These are phyloP conservation scores for Zophobas morio DNA, from an alignment of 1,140 invertebrate genomes.

Conservation along the genomic window DNA sequence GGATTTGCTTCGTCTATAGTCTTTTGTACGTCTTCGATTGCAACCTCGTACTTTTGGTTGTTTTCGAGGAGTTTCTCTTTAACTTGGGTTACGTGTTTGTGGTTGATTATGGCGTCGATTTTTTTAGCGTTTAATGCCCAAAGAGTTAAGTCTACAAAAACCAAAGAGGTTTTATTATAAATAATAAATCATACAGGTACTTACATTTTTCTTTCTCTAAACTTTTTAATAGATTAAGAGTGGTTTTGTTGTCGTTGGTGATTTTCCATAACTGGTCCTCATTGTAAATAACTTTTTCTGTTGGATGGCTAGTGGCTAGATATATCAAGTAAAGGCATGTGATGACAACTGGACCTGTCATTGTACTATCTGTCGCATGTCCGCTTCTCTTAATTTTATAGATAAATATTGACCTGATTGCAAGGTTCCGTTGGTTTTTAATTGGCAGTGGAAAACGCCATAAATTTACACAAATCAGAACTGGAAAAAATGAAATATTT, in stretches of 20 bases:
- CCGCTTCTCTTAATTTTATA: conserved; percentile 33
- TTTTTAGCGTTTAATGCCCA: conserved; percentile 78
- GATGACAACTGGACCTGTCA: conserved; percentile 17
- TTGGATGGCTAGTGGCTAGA: background rate
- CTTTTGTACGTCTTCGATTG: conserved; percentile 82
- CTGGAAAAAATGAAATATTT: no score
- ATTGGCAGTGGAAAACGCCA: background rate
- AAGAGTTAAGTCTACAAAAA: conserved; percentile 74
- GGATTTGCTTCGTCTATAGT: conserved; percentile 86
- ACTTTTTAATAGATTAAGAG: conserved; percentile 66
- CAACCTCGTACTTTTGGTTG: conserved; percentile 75
- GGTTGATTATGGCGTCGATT: conserved; percentile 79
- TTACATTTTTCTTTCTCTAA: conserved; percentile 68
- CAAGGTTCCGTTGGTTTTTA: conserved; percentile 24
- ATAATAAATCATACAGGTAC: background rate
- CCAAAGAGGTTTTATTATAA: background rate
- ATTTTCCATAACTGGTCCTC: conserved; percentile 72
- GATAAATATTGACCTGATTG: conserved; percentile 21
- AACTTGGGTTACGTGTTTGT: conserved; percentile 70
- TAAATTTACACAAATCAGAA: background rate
- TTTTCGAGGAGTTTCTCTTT: conserved; percentile 70
- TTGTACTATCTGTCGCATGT: conserved; percentile 16
- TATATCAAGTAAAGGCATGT: conserved; percentile 18
- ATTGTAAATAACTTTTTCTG: conserved; percentile 67
- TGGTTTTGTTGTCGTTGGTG: conserved; percentile 61